These are phyloP conservation scores for Ctenochaetus hawaiiensis DNA, from an alignment of 2,797 vertebrate species.

Conservation along the genomic window DNA sequence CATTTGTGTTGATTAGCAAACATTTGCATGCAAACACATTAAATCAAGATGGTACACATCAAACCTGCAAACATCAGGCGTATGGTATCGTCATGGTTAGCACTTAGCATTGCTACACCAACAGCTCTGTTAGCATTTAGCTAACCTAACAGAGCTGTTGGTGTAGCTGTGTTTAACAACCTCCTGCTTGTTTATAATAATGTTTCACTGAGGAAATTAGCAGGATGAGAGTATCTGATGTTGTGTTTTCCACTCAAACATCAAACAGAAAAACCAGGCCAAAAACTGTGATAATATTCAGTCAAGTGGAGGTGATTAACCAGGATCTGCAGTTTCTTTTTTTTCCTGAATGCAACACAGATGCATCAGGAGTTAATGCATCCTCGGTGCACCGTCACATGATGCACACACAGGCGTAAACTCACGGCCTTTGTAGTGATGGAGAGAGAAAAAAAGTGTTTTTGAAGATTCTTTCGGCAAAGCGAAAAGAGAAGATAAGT, in stretches of 20 bases:
- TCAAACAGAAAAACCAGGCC: conserved; percentile 6
- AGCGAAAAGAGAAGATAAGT: neutral
- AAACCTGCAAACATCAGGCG: neutral
- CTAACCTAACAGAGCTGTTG: neutral
- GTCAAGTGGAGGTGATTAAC: neutral
- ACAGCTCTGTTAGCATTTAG: neutral
- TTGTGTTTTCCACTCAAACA: neutral
- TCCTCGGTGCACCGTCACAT: neutral
- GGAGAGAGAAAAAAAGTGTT: neutral
- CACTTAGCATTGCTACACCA: neutral
- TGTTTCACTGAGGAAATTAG: neutral
- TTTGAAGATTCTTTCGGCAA: conserved; percentile 32
- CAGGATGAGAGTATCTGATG: neutral
- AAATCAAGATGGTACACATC: neutral
- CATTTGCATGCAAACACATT: neutral
- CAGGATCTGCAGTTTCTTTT: neutral
- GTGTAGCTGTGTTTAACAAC: neutral
- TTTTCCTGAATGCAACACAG: neutral
- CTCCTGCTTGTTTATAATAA: neutral
- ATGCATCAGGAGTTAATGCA: neutral
- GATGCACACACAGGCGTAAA: conserved; percentile 1
- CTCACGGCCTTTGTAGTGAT: conserved; percentile 4
- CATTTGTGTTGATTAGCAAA: neutral
- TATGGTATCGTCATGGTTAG: neutral
- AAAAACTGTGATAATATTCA: neutral